Evolutionary conservation across 2,113 vertebrate genomes (phyloP).

Genomic region (Charina bottae): DNA sequence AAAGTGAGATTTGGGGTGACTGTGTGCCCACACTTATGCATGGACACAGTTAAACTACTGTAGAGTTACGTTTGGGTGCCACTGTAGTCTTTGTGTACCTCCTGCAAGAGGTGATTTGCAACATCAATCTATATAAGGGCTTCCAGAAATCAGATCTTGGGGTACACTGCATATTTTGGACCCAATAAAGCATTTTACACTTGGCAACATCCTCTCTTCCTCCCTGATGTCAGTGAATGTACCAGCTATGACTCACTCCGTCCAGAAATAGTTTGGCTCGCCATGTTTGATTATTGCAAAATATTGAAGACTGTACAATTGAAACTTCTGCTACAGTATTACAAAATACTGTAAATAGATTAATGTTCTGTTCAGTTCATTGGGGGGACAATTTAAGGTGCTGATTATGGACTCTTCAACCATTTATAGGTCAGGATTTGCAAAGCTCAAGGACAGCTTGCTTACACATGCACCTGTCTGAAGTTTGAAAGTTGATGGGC

Average conservation of each 20-base stretch:
- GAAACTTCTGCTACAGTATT: background rate
- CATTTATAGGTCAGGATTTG: background rate
- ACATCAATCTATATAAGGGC: background rate
- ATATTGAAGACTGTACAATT: background rate
- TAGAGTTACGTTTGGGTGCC: background rate
- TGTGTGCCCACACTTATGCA: background rate
- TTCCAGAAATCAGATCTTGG: background rate
- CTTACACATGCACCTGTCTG: background rate
- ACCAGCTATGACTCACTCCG: background rate
- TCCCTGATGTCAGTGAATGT: background rate
- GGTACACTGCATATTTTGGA: background rate
- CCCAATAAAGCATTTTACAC: background rate
- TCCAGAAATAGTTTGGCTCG: background rate
- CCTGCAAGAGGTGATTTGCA: background rate
- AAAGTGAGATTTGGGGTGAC: background rate
- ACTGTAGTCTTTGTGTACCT: background rate
- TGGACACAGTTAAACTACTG: background rate
- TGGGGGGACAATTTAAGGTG: background rate
- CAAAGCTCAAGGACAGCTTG: background rate
- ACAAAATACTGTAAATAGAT: background rate
- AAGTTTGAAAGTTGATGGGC: background rate
- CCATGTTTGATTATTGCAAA: background rate
- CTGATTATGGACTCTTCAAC: background rate
- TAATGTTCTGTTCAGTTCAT: background rate
- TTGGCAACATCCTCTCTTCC: background rate